These are phyloP conservation scores for Caenorhabditis macrosperma DNA, from an alignment of 2,888 invertebrate genomes.

Conservation along the genomic window DNA sequence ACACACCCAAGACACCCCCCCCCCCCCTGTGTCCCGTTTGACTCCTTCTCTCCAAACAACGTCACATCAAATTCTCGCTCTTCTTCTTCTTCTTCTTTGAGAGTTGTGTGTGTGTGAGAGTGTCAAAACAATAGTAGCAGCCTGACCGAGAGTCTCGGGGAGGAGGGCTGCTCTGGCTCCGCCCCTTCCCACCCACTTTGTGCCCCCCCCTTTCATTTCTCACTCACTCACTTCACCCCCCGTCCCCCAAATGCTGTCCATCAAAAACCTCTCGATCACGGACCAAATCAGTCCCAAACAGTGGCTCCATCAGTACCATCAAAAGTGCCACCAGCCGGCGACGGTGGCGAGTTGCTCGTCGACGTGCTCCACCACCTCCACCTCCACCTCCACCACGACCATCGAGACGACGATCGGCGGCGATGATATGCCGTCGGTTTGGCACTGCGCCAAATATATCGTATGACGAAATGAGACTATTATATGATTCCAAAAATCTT, in stretches of 20 bases:
- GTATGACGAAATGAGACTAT: constrained; percentile 53
- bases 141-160: background rate
- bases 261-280: constrained; percentile 46
- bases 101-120: constrained; percentile 19
- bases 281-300: constrained; percentile 50
- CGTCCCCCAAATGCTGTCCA: constrained; percentile 40
- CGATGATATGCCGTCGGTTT: constrained; percentile 64
- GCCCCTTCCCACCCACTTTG: constrained; percentile 27
- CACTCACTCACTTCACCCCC: background rate
- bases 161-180: no score
- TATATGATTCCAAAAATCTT: no score
- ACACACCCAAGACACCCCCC: no score
- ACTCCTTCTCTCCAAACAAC: background rate
- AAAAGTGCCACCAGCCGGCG: constrained; percentile 34
- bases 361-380: constrained; percentile 4
- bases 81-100: constrained; percentile 26
- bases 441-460: constrained; percentile 75
- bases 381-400: background rate
- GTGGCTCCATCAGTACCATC: constrained; percentile 47
- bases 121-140: constrained; percentile 54
- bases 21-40: no score
- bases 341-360: constrained; percentile 45
- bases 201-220: constrained; percentile 11
- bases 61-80: constrained; percentile 30
- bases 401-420: constrained; percentile 47